Base-by-base conservation (phyloP, 2,113 vertebrate genomes). In the Opisthocomus hoazin region DNA sequence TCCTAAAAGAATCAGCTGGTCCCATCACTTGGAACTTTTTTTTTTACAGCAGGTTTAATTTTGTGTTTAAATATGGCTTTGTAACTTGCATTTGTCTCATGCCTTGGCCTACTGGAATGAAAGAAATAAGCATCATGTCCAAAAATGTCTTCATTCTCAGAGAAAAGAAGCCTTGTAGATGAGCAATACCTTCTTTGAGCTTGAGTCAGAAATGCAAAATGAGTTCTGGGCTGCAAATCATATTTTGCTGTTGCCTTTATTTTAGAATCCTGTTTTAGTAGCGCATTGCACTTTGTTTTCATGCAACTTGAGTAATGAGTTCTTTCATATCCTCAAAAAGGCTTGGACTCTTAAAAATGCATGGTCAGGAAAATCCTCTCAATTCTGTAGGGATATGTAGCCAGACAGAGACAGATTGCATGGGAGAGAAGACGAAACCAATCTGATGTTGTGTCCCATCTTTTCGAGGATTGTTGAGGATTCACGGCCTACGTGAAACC, bases 41-140 rank as follows among this genome's bases (percentile, higher is more conserved):
- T 37, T 78, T 64, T 75, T 12, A 21, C 2, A 10, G 51, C 92
- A 92, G 39, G 69, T 84, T 89, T 87, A 78, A 71, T 87, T 64
- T 61, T 86, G 30, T 90, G 69, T 64, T 68, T 83, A 68, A 24
- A 60, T 64, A 48, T 14, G 48, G 64, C 83, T 86, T 94, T 90
- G 21, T 77, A 84, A 66, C 32, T 92, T 71, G 37, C 51, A 29
- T 88, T 93, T 96, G 76, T 92, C 71, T 91, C 86, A 5, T 78
- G 71, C 87, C 95, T 91, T 83, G 71, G 48, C 86, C 60, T 87
- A 24, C 46, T 69, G 77, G 90, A 93, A 87, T 2, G 11, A 83
- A 89, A 87, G 70, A 96, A 94, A 96, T 92, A 91, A 93, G 34
- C 43, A 64, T 60, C 12, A 4, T 88, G 79, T 87, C 69, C 71